Base-by-base conservation (phyloP, 2,888 invertebrate species). In the Cryptops parisi region DNA sequence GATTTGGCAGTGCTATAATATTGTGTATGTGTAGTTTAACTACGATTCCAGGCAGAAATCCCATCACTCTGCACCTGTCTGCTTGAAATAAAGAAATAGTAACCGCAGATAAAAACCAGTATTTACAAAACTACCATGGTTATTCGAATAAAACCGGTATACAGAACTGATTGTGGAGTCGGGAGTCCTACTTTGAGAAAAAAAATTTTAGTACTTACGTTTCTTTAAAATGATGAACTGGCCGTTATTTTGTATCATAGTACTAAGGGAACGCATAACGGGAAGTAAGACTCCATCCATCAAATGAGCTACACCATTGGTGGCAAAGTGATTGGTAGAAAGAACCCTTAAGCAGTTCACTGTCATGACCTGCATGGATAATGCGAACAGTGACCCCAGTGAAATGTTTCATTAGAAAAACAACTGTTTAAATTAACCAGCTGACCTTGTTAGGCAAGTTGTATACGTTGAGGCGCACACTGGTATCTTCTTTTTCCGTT, bases 301-400 rank as follows among this genome's bases (percentile, higher is more conserved):
- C 1, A 78, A 69, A 63, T 83, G 81, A 15, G 82, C 72, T 52
- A 82, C 73, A 17, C 81, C 82, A 63, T 80, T 79, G 41, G 74
- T 74, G 1, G 81, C 77, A 51, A 76, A 67, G 60, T 78, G 75
- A 65, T 83, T 79, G 25, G 74, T 68, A 55, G 75, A 75, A 33
- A 70, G 71, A 27, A 84, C 68, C 47, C 74, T 74, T 21, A 77
- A 77, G 65, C 84, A 84, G 65, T 84, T 83, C 9, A 78, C 81
- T 4, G 82, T 81, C 24, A 74, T 63, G 59, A 78, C 63, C 49
- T 49, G 17, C 21, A 22, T 9, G 12, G 2, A 46, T 22, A 47
- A 25, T n/a, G n/a, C n/a, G n/a, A n/a, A n/a, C n/a, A n/a, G n/a
- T n/a, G n/a, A 33, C 6, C 15, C 33, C 6, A 33, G 33, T 33